Conservation (phyloP, 2,113 vertebrate genomes). For the Pygoscelis adeliae region DNA sequence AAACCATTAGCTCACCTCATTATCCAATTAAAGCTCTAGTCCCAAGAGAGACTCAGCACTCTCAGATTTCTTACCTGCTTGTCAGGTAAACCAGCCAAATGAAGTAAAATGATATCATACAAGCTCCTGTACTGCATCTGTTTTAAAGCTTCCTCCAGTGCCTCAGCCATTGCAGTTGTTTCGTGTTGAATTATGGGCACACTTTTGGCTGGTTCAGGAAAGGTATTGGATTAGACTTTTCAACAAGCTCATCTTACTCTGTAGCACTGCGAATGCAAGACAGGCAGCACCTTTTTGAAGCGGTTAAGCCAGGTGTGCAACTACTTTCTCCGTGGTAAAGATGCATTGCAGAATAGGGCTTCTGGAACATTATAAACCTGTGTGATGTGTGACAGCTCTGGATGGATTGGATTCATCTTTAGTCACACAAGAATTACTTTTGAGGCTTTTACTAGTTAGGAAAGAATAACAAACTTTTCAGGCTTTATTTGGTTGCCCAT, state of each 20-base stretch:
- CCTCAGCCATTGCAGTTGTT: background rate
- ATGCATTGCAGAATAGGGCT: background rate
- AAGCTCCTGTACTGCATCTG: background rate
- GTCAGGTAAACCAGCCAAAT: background rate
- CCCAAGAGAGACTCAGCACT: background rate
- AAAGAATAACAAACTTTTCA: background rate
- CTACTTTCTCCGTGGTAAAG: background rate
- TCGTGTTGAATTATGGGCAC: background rate
- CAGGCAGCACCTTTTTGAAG: background rate
- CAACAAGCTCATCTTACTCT: background rate
- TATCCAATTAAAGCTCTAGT: background rate
- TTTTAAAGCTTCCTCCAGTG: background rate
- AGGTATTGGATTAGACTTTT: background rate
- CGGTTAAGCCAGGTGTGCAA: background rate
- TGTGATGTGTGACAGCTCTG: background rate
- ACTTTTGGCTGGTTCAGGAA: background rate
- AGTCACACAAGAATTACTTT: background rate
- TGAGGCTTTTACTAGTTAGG: background rate
- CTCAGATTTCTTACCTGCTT: background rate
- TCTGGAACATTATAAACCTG: background rate
- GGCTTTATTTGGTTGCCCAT: background rate
- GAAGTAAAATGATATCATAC: background rate
- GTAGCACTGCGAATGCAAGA: background rate
- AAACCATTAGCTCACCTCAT: background rate
- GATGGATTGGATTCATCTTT: background rate